A percentile compares a stretch with the other conserved stretches of the same genome.
phyloP scores from a whole-genome alignment of 2,888 invertebrate species.

The Hesperia comma region DNA sequence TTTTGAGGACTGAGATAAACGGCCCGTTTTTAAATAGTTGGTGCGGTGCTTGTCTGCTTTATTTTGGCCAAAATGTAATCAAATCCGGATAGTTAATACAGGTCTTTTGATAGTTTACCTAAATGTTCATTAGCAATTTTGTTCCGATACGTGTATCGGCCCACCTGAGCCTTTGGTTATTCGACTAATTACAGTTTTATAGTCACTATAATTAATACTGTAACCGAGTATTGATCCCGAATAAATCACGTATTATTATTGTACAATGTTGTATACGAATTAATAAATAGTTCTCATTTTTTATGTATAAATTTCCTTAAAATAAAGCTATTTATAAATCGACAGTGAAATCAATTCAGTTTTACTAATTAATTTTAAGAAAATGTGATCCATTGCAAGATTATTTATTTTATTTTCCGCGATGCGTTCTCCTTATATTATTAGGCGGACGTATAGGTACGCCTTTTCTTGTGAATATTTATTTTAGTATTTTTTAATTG shows the following conservation, averaged over 20 bases:
- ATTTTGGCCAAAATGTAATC: too few species aligned
- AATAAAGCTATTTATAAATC: constrained; percentile 4
- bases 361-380: neutral
- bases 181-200: neutral
- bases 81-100: too few species aligned
- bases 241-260: constrained; percentile 18
- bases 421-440: neutral
- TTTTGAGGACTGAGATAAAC: too few species aligned
- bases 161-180: neutral
- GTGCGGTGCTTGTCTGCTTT: too few species aligned
- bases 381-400: too few species aligned
- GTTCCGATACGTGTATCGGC: neutral
- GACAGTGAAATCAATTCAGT: constrained; percentile 8
- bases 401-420: neutral
- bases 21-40: too few species aligned
- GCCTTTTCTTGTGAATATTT: neutral
- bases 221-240: neutral
- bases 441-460: neutral
- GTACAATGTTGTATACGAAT: constrained; percentile 33
- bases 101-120: neutral
- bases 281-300: constrained; percentile 17
- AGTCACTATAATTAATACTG: neutral
- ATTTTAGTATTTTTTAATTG: constrained; percentile 8
- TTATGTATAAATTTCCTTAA: constrained; percentile 21
- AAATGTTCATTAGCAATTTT: neutral